Percentiles rank a stretch among this genome's conserved stretches.
phyloP scores from a whole-genome alignment of 2,888 invertebrate genomes.

The Trichacis sp. region DNA sequence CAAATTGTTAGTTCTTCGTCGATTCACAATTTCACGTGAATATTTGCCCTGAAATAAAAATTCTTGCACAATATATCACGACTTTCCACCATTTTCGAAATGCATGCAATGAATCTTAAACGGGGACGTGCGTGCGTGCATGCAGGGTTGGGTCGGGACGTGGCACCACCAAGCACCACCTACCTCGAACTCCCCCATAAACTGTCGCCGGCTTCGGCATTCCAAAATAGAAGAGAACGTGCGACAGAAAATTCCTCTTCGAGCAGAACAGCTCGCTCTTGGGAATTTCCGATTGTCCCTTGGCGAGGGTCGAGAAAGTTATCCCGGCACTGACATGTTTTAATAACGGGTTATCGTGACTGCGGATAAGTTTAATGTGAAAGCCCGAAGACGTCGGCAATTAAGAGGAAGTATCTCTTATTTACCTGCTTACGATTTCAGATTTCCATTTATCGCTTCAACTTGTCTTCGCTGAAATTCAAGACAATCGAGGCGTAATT shows the following conservation, averaged over 20 bases:
- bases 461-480: background rate
- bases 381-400: background rate
- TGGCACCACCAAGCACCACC: slow-evolving; percentile 63
- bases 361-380: background rate
- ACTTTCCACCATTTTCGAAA: too few relatives aligned
- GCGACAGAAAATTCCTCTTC: too few relatives aligned
- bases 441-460: background rate
- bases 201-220: slow-evolving; percentile 19
- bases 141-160: slow-evolving; percentile 55
- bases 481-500: background rate
- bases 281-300: slow-evolving; percentile 2
- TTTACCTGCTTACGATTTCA: background rate
- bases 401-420: slow-evolving; percentile 1
- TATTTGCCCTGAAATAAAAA: too few relatives aligned
- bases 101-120: too few relatives aligned
- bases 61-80: too few relatives aligned
- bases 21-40: too few relatives aligned
- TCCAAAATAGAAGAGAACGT: too few relatives aligned
- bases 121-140: too few relatives aligned
- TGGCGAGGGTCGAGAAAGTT: background rate
- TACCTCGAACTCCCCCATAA: slow-evolving; percentile 44
- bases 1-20: too few relatives aligned
- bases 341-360: background rate
- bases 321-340: background rate
- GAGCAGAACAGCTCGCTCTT: background rate